Conservation (phyloP, 2,113 vertebrate genomes). For the Grammomys surdaster region DNA sequence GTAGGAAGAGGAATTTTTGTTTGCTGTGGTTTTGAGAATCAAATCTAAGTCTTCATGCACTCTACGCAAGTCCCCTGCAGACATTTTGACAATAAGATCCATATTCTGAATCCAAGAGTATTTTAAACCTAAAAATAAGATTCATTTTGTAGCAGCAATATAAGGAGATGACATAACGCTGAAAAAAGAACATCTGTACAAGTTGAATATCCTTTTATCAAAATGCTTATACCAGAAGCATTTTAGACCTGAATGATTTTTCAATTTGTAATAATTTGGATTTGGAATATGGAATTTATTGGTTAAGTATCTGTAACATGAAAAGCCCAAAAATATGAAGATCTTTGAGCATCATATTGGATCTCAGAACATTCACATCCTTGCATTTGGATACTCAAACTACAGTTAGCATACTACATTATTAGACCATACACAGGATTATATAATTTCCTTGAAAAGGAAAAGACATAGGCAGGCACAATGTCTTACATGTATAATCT, state of each 20-base stretch:
- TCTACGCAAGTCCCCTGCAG: neutral
- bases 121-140: neutral
- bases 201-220: neutral
- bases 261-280: neutral
- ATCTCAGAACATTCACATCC: slow-evolving; percentile 5
- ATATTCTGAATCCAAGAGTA: neutral
- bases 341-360: neutral
- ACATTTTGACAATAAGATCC: neutral
- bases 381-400: neutral
- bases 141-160: neutral
- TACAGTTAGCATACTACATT: neutral
- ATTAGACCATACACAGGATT: neutral
- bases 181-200: neutral
- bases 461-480: neutral
- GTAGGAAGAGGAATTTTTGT: neutral
- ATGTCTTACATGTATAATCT: neutral
- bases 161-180: neutral
- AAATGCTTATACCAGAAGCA: neutral
- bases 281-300: neutral
- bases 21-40: neutral
- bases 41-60: neutral
- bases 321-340: neutral
- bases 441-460: slow-evolving; percentile 5
- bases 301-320: neutral
- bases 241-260: neutral